These are phyloP conservation scores for Cephus nigrinus DNA, from an alignment of 2,888 invertebrate species.

Conservation along the genomic window DNA sequence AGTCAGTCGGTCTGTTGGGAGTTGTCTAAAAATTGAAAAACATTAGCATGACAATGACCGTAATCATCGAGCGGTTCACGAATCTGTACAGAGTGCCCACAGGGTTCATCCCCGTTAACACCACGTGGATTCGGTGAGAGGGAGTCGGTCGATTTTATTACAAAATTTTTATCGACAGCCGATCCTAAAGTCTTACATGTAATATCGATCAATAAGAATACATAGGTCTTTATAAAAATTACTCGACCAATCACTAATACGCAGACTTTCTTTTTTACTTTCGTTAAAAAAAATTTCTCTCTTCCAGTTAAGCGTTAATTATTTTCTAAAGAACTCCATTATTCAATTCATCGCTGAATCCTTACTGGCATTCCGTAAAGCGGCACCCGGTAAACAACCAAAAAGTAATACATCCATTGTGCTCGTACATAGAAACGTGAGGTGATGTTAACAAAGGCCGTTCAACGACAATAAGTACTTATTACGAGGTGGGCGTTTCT, in stretches of 20 bases:
- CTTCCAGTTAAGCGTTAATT: background rate
- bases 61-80: background rate
- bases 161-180: background rate
- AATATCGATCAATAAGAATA: background rate
- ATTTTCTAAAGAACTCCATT: background rate
- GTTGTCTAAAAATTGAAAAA: background rate
- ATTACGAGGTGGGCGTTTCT: constrained; percentile 31
- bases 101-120: background rate
- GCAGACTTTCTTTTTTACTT: background rate
- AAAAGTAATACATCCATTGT: constrained; percentile 26
- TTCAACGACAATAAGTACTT: constrained; percentile 29
- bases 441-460: constrained; percentile 33
- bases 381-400: background rate
- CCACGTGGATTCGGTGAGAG: background rate
- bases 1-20: background rate
- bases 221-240: background rate
- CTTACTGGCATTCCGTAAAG: background rate
- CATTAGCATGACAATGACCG: background rate
- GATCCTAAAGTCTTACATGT: background rate
- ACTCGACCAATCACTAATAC: background rate
- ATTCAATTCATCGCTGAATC: background rate
- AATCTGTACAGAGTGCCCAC: background rate
- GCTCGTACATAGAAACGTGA: constrained; percentile 12
- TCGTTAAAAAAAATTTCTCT: background rate
- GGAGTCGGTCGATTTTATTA: background rate